phyloP scores from a whole-genome alignment of 2,113 vertebrate genomes.

The Onychostoma macrolepis region DNA sequence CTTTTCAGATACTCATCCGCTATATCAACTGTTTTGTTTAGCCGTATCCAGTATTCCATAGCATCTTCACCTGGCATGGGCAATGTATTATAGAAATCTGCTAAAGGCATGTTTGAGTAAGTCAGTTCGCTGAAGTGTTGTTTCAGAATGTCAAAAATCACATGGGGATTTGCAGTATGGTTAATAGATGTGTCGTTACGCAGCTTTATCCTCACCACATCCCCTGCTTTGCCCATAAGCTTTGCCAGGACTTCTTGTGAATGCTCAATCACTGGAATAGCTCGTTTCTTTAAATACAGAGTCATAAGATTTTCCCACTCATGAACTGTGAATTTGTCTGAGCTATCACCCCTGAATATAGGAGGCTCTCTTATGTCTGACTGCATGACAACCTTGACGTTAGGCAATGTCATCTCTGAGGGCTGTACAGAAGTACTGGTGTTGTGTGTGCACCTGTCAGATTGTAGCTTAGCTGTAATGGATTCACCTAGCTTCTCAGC shows the following conservation, averaged over 20 bases:
- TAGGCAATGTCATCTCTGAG: background rate
- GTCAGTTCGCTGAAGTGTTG: conserved; percentile 38
- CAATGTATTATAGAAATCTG: conserved; percentile 29
- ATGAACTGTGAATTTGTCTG: too few species aligned
- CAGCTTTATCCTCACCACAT: conserved; percentile 32
- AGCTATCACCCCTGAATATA: conserved; percentile 35
- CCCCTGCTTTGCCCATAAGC: too few species aligned
- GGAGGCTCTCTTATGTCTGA: conserved; percentile 44
- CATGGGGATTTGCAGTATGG: conserved; percentile 11
- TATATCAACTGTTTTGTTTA: conserved; percentile 22
- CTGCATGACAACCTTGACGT: conserved; percentile 39
- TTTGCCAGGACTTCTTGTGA: too few species aligned
- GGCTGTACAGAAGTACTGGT: background rate
- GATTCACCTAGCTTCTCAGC: conserved; percentile 42
- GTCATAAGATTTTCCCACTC: too few species aligned
- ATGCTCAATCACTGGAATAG: too few species aligned
- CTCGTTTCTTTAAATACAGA: too few species aligned
- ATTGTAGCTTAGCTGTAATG: conserved; percentile 29
- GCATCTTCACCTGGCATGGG: background rate
- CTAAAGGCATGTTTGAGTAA: conserved; percentile 19
- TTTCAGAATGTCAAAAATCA: conserved; percentile 19
- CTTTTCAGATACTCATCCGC: conserved; percentile 17
- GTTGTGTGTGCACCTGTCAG: background rate
- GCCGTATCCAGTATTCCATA: conserved; percentile 24
- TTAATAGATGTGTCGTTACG: conserved; percentile 5